These are phyloP conservation scores for Plotosus lineatus DNA, from an alignment of 2,113 vertebrate genomes.

Conservation along the genomic window DNA sequence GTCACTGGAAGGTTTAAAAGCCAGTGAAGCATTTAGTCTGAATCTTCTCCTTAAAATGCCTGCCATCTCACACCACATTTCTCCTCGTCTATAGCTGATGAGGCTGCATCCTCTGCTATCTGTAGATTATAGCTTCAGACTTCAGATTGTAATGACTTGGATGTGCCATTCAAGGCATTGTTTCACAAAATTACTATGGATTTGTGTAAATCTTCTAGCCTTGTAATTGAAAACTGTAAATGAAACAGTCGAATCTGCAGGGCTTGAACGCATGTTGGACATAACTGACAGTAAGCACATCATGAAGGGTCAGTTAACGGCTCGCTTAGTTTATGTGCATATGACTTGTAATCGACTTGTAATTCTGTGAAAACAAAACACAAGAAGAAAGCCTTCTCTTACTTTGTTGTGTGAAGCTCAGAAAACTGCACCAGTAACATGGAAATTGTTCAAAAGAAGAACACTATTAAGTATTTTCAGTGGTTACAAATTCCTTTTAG, in stretches of 20 bases:
- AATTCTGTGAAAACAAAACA: background rate
- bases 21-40: background rate
- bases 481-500: background rate
- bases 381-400: background rate
- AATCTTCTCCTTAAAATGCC: background rate
- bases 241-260: constrained; percentile 13
- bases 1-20: background rate
- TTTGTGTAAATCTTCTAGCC: constrained; percentile 15
- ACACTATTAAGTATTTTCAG: background rate
- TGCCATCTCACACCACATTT: constrained; percentile 2
- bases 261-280: background rate
- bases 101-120: background rate
- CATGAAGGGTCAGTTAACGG: background rate
- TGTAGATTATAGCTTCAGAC: background rate
- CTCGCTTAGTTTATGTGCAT: background rate
- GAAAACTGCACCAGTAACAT: background rate
- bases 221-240: constrained; percentile 20
- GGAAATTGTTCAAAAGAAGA: background rate
- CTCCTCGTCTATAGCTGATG: background rate
- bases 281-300: background rate
- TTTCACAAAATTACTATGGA: constrained; percentile 32
- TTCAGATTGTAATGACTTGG: background rate
- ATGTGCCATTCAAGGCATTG: constrained; percentile 13
- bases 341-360: background rate
- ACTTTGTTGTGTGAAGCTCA: background rate